Evolutionary conservation across 1,140 invertebrate species (phyloP).

Genomic region (Pseudachorutes palmiensis): DNA sequence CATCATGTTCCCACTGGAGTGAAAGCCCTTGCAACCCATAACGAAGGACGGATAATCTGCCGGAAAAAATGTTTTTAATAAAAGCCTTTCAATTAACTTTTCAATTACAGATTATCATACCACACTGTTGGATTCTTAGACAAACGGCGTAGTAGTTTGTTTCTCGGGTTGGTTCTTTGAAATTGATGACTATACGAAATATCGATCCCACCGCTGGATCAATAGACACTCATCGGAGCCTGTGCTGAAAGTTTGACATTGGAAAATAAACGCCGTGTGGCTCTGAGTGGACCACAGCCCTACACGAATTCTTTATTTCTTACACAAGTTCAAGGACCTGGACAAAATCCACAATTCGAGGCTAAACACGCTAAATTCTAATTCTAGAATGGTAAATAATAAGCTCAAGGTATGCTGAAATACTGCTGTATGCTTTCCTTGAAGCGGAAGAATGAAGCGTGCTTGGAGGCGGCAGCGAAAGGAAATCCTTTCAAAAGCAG

Average conservation of each 20-base stretch:
- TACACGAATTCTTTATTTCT: neutral
- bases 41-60: too few relatives aligned
- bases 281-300: too few relatives aligned
- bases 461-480: neutral
- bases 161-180: neutral
- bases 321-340: neutral
- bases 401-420: neutral
- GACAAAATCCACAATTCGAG: too few relatives aligned
- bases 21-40: slow-evolving; percentile 9
- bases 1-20: slow-evolving; percentile 11
- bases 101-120: too few relatives aligned
- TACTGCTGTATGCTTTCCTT: neutral
- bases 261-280: neutral
- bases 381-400: neutral
- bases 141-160: too few relatives aligned
- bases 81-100: too few relatives aligned
- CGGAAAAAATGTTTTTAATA: too few relatives aligned
- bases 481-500: neutral
- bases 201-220: neutral
- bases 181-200: too few relatives aligned
- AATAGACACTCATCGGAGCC: neutral
- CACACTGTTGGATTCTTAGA: too few relatives aligned
- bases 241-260: neutral
- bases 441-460: neutral
- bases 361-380: too few relatives aligned